These are phyloP conservation scores for Schizopygopsis malacanthus DNA, from an alignment of 2,797 vertebrate genomes.

Conservation along the genomic window DNA sequence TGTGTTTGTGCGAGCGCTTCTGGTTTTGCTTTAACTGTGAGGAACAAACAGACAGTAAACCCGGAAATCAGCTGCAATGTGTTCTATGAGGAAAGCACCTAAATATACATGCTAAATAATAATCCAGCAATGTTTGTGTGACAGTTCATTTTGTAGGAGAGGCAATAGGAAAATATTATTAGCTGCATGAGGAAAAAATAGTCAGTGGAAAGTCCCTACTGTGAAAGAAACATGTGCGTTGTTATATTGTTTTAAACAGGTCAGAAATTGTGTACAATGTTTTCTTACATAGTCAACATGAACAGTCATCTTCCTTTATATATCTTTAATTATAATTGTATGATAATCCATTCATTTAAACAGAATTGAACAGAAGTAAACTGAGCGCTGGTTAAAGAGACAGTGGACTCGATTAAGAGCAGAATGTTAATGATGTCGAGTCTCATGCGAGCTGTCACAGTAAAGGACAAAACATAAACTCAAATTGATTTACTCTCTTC, in stretches of 20 bases:
- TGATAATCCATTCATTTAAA: not conserved
- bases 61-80: not conserved
- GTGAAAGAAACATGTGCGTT: not conserved
- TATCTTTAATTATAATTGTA: not conserved
- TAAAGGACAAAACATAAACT: conserved; percentile 53
- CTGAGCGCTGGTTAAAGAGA: not conserved
- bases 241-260: not conserved
- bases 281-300: not conserved
- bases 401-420: conserved; percentile 37
- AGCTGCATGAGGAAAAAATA: not conserved
- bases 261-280: not conserved
- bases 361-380: not conserved
- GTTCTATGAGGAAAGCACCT: too few species aligned
- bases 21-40: not conserved
- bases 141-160: not conserved
- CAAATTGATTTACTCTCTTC: conserved; percentile 71
- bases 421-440: conserved; percentile 29
- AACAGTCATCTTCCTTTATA: not conserved
- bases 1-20: not conserved
- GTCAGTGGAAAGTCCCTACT: conserved; percentile 11
- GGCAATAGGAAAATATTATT: not conserved
- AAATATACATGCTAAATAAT: not conserved
- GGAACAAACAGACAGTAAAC: not conserved
- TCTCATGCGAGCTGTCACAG: conserved; percentile 39
- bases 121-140: not conserved